phyloP scores from a whole-genome alignment of 2,888 invertebrate genomes.

The Phytoseiulus persimilis region DNA sequence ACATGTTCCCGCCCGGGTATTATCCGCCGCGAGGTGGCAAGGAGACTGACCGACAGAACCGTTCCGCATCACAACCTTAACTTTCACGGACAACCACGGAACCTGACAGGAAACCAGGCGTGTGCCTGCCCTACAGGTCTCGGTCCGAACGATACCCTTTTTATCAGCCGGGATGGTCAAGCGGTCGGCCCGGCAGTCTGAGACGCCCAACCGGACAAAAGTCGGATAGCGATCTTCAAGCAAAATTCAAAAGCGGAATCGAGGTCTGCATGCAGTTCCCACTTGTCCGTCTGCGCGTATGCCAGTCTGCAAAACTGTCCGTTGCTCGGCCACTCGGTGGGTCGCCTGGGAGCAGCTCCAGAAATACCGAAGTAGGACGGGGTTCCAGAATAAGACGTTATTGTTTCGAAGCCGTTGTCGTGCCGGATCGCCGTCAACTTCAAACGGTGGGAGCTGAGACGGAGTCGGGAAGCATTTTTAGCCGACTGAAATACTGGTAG shows the following conservation, averaged over 20 bases:
- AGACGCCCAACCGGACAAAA: not conserved
- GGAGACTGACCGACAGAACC: no score
- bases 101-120: no score
- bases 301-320: not conserved
- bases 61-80: no score
- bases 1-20: no score
- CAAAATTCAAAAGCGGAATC: not conserved
- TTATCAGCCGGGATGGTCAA: not conserved
- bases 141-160: no score
- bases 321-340: not conserved
- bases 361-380: not conserved
- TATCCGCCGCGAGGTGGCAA: no score
- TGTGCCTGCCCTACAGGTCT: no score
- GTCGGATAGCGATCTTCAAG: not conserved
- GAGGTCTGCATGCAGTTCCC: not conserved
- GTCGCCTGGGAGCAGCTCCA: not conserved
- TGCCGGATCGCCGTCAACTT: not conserved
- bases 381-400: conserved; percentile 5
- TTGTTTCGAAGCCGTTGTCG: not conserved
- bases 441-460: not conserved
- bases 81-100: no score
- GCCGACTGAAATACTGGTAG: not conserved
- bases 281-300: not conserved
- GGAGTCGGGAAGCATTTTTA: not conserved
- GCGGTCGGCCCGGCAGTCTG: not conserved